Percentiles rank a stretch among this genome's conserved stretches.
Evolutionary conservation across 2,888 invertebrate species (phyloP).

Genomic region (Drosophila mercatorum): DNA sequence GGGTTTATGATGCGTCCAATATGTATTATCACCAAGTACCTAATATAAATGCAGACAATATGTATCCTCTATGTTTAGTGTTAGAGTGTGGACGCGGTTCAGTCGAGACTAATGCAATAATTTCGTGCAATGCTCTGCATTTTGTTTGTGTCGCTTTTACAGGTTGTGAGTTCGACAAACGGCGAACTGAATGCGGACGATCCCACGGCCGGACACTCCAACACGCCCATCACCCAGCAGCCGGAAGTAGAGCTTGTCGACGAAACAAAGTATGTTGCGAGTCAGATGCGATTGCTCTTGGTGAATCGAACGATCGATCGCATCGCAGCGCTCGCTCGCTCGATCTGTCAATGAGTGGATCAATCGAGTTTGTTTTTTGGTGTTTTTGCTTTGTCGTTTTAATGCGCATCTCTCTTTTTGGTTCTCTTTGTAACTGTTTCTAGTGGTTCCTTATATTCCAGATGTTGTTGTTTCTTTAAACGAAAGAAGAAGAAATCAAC

Average conservation of each 20-base stretch:
- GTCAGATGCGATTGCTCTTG: conserved; percentile 20
- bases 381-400: conserved; percentile 75
- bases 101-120: conserved; percentile 38
- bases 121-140: conserved; percentile 38
- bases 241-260: conserved; percentile 97
- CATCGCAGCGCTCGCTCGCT: background rate
- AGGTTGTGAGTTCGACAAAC: conserved; percentile 99
- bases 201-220: conserved; percentile 98
- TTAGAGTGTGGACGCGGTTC: conserved; percentile 14
- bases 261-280: conserved; percentile 95
- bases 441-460: conserved; percentile 85
- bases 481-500: conserved; percentile 99
- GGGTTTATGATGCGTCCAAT: conserved; percentile 39
- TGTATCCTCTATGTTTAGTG: conserved; percentile 71
- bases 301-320: conserved; percentile 24
- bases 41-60: conserved; percentile 44
- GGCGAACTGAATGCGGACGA: conserved; percentile 97
- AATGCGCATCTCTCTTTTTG: conserved; percentile 64
- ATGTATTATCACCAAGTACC: conserved; percentile 44
- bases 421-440: conserved; percentile 67
- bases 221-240: conserved; percentile 97
- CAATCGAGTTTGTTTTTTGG: conserved; percentile 31
- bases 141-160: conserved; percentile 67
- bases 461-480: conserved; percentile 99
- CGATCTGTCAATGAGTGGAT: conserved; percentile 18